Conservation (phyloP, 2,797 vertebrate genomes). For the Lacerta bilineata region DNA sequence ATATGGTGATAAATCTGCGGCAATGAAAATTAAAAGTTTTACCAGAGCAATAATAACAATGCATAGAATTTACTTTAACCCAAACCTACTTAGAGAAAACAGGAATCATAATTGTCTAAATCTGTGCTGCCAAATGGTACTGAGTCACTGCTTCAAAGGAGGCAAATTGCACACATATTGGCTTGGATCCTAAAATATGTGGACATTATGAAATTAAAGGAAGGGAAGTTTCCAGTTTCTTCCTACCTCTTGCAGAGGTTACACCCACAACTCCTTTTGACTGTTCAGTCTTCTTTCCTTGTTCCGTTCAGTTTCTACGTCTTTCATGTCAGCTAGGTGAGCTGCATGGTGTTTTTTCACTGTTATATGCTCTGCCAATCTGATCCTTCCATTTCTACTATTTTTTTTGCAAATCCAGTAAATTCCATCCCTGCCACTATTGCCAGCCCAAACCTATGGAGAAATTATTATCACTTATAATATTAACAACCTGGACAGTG, state of each 20-base stretch:
- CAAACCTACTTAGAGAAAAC: background rate
- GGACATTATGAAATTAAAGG: background rate
- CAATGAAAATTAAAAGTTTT: background rate
- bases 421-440: background rate
- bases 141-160: background rate
- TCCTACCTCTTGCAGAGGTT: background rate
- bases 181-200: background rate
- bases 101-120: background rate
- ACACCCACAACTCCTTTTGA: background rate
- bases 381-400: background rate
- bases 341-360: background rate
- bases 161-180: background rate
- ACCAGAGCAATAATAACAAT: background rate
- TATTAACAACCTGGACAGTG: background rate
- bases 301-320: no score
- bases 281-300: background rate
- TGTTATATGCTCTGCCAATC: background rate
- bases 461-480: background rate
- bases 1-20: background rate
- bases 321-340: background rate
- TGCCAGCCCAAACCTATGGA: background rate
- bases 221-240: background rate
- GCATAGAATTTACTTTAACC: background rate
- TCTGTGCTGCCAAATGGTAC: background rate
- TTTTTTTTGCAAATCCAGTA: background rate